These are phyloP conservation scores for Lamellibrachia luymesi DNA, from an alignment of 1,140 invertebrate genomes.

Conservation along the genomic window DNA sequence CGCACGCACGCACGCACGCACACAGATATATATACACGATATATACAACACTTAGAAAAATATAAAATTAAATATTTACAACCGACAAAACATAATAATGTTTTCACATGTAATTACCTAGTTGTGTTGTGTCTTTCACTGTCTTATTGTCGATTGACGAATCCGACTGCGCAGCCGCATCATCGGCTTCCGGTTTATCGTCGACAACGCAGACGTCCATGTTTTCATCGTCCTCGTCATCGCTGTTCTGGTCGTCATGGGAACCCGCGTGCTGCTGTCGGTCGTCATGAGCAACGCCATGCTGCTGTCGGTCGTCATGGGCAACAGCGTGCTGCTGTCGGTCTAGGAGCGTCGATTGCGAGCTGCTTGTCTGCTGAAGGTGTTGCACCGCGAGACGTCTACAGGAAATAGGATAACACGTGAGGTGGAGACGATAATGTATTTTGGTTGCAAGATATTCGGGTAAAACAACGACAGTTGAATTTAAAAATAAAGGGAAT, in stretches of 20 bases:
- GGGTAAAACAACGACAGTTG: not conserved
- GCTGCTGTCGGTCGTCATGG: slow-evolving; percentile 3
- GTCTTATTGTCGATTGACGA: not conserved
- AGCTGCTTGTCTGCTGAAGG: not conserved
- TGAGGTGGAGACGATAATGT: not conserved
- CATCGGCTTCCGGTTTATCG: not conserved
- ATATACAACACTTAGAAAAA: no score
- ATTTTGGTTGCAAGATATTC: not conserved
- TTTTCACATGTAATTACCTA: not conserved
- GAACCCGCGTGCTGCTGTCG: not conserved
- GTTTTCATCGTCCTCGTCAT: slow-evolving; percentile 11
- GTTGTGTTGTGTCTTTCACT: not conserved
- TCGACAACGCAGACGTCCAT: slow-evolving; percentile 16
- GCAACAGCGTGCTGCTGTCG: not conserved
- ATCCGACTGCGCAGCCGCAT: not conserved
- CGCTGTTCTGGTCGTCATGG: not conserved
- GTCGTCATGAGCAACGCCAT: not conserved
- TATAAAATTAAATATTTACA: no score
- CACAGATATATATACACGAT: no score
- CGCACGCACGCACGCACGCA: no score
- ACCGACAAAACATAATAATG: not conserved
- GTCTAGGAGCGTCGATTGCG: not conserved
- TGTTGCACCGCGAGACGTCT: not conserved
- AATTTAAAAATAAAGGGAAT: not conserved
- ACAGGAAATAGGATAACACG: not conserved